Conservation (phyloP, 2,797 vertebrate species). For the Gallinago stenura region DNA sequence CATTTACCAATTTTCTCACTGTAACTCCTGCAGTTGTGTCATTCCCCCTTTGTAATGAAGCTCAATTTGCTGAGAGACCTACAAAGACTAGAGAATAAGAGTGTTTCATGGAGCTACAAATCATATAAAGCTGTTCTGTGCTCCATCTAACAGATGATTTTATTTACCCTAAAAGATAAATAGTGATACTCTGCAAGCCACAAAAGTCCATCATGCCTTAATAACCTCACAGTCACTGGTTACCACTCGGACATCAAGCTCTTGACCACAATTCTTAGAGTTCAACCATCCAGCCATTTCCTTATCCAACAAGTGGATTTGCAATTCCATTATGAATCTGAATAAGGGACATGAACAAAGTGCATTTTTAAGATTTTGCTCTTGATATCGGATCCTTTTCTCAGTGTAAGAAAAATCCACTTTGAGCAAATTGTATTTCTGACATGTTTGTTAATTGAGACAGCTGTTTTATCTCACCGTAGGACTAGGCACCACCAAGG, state of each 20-base stretch:
- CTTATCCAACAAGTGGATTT: not conserved
- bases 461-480: not conserved
- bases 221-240: not conserved
- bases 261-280: not conserved
- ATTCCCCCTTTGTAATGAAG: not conserved
- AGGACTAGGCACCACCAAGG: not conserved
- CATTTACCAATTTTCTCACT: not conserved
- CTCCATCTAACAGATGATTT: not conserved
- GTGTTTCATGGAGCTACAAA: not conserved
- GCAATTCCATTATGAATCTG: not conserved
- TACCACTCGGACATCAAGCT: not conserved
- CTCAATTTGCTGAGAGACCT: not conserved
- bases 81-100: not conserved
- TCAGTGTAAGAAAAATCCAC: not conserved
- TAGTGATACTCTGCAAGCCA: not conserved
- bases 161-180: constrained; percentile 7
- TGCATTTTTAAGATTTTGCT: not conserved
- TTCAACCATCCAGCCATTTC: not conserved
- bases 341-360: not conserved
- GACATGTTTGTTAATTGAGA: not conserved
- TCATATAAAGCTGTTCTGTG: not conserved
- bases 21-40: not conserved
- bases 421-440: not conserved
- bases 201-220: not conserved
- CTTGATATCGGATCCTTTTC: not conserved